Evolutionary conservation across 64 coral and sea anemone genomes (phyloP).

Genomic region (Stichodactyla helianthus): DNA sequence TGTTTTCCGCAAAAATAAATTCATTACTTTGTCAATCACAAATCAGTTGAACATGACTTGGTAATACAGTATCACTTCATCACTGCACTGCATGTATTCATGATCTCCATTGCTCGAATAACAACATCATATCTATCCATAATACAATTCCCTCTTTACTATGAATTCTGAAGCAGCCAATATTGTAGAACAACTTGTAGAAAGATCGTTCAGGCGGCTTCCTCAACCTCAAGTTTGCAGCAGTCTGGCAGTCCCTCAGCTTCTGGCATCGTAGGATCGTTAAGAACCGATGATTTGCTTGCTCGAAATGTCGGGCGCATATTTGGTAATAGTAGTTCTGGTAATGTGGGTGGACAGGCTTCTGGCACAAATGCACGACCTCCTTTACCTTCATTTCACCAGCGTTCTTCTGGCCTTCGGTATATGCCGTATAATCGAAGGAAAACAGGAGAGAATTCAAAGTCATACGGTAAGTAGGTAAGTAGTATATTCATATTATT

Average conservation of each 20-base stretch:
- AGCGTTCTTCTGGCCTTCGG: conserved; percentile 19
- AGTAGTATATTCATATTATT: background rate
- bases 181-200: background rate
- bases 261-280: background rate
- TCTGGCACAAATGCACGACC: background rate
- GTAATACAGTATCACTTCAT: background rate
- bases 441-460: conserved; percentile 13
- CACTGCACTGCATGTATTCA: background rate
- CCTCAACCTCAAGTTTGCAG: background rate
- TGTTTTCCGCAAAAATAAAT: background rate
- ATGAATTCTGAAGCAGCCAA: background rate
- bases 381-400: conserved; percentile 23
- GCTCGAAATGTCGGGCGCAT: conserved; percentile 11
- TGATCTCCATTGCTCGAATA: background rate
- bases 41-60: background rate
- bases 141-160: background rate
- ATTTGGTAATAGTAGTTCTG: background rate
- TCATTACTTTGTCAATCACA: background rate
- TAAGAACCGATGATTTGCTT: conserved; percentile 1
- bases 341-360: background rate
- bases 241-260: background rate
- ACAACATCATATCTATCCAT: background rate
- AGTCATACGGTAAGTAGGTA: conserved; percentile 1
- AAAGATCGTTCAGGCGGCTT: background rate
- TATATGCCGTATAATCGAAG: conserved; percentile 16